Evolutionary conservation across 2,888 invertebrate genomes (phyloP).

Genomic region (Acleris laterana): DNA sequence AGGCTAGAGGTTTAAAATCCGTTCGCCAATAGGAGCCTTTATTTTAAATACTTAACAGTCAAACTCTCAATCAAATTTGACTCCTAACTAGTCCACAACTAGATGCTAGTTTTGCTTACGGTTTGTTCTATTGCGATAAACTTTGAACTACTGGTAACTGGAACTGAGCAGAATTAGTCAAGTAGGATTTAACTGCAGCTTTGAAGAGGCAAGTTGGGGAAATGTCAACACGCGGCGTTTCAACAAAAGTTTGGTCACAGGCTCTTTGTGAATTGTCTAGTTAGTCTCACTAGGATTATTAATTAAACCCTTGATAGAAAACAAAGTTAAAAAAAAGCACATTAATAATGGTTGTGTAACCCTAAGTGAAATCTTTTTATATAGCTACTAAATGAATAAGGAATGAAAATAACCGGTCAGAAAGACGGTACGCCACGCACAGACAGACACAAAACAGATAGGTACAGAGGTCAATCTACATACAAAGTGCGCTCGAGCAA

Average conservation of each 20-base stretch:
- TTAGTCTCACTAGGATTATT: not conserved
- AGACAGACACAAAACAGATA: too few relatives aligned
- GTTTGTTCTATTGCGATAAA: conserved; percentile 23
- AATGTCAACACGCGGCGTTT: conserved; percentile 18
- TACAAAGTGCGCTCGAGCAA: too few relatives aligned
- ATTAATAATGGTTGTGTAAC: too few relatives aligned
- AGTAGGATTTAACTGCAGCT: conserved; percentile 33
- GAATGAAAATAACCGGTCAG: too few relatives aligned
- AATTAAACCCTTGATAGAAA: too few relatives aligned
- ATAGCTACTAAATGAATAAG: too few relatives aligned
- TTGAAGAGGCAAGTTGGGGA: conserved; percentile 24
- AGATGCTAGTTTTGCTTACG: conserved; percentile 18
- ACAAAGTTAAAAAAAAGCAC: too few relatives aligned
- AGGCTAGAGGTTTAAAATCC: too few relatives aligned
- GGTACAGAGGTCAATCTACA: too few relatives aligned
- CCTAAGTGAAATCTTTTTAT: too few relatives aligned
- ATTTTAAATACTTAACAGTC: conserved; percentile 47
- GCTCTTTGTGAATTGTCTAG: conserved; percentile 9
- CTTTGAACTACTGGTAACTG: conserved; percentile 27
- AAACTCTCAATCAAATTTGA: conserved; percentile 6
- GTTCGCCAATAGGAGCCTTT: conserved; percentile 46
- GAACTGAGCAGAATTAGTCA: conserved; percentile 26
- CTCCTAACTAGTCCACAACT: not conserved
- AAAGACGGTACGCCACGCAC: too few relatives aligned
- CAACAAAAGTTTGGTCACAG: conserved; percentile 16